Evolutionary conservation across 2,113 vertebrate genomes (phyloP).

Genomic region (Sorex araneus): DNA sequence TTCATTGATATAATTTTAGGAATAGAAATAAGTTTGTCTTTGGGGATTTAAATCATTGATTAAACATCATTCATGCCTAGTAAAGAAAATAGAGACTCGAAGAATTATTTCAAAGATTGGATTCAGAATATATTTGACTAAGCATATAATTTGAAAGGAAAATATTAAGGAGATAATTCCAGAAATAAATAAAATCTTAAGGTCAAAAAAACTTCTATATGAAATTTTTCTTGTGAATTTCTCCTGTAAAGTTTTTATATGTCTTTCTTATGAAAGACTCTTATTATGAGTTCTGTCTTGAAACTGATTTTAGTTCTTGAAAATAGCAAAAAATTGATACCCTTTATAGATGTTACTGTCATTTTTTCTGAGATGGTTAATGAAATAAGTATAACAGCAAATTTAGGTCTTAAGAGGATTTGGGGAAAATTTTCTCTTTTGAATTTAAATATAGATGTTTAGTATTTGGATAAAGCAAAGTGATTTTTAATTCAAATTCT

Average conservation of each 20-base stretch:
- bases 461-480: neutral
- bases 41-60: constrained; percentile 52
- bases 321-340: neutral
- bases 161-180: constrained; percentile 19
- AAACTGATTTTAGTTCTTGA: constrained; percentile 56
- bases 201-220: constrained; percentile 36
- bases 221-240: too few species aligned
- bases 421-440: neutral
- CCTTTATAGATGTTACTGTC: neutral
- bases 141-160: constrained; percentile 6
- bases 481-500: neutral
- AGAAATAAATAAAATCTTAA: constrained; percentile 50
- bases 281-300: neutral
- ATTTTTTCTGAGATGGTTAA: neutral
- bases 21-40: neutral
- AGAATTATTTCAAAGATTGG: neutral
- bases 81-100: constrained; percentile 49
- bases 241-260: too few species aligned
- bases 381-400: neutral
- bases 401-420: neutral
- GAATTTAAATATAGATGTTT: neutral
- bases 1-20: constrained; percentile 27
- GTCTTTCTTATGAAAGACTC: neutral
- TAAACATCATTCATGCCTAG: constrained; percentile 26
- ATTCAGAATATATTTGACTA: neutral